Conservation (phyloP, 1,140 invertebrate species). For the Brachionus asplanchnoidis region DNA sequence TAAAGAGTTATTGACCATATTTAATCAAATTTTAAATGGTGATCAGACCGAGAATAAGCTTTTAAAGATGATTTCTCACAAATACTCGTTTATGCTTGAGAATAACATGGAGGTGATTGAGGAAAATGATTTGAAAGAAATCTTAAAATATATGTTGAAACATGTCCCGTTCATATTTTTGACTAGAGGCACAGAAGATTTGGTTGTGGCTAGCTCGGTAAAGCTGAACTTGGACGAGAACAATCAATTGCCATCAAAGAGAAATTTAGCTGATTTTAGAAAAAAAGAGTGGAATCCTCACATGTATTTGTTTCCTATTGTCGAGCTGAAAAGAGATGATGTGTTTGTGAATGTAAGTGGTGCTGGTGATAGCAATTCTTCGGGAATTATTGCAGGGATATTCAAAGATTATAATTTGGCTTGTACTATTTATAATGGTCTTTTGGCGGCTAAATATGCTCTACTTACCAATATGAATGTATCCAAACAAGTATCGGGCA, state of each 20-base stretch:
- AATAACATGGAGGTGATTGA: not conserved
- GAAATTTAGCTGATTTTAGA: not conserved
- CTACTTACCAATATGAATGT: conserved; percentile 5
- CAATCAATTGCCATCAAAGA: not conserved
- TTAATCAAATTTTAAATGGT: not conserved
- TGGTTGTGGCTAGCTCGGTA: not conserved
- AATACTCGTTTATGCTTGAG: not conserved
- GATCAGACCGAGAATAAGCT: not conserved
- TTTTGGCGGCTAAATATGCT: conserved; percentile 22
- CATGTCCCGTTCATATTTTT: conserved; percentile 2
- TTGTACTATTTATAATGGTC: conserved; percentile 6
- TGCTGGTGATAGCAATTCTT: conserved; percentile 32
- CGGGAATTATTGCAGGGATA: conserved; percentile 29
- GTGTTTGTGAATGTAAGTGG: conserved; percentile 30
- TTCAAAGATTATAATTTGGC: conserved; percentile 6
- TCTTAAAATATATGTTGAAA: conserved; percentile 5
- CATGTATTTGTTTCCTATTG: not conserved
- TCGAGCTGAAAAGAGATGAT: not conserved
- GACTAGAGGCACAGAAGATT: not conserved
- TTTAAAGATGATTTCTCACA: not conserved
- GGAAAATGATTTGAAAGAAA: conserved; percentile 21
- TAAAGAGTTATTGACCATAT: conserved; percentile 24
- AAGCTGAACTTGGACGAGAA: not conserved
- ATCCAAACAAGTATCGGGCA: not conserved
- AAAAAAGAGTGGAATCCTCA: not conserved